These are phyloP conservation scores for Catagonus wagneri DNA, from an alignment of 2,113 vertebrate species.

Conservation along the genomic window DNA sequence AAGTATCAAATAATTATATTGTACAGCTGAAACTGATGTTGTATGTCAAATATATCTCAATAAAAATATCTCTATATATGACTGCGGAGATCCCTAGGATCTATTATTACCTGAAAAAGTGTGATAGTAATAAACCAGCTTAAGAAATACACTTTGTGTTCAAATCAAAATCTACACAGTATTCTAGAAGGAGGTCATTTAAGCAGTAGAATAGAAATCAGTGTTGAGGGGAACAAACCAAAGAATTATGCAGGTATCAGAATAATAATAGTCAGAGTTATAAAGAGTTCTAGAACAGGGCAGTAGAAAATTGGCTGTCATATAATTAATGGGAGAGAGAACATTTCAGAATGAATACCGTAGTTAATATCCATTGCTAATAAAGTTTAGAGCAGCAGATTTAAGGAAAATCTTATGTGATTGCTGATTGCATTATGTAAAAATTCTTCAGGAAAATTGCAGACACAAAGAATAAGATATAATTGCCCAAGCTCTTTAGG, in stretches of 20 bases:
- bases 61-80: neutral
- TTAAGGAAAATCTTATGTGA: neutral
- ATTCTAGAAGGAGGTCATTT: neutral
- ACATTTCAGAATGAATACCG: neutral
- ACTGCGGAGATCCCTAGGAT: neutral
- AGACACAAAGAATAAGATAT: neutral
- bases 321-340: neutral
- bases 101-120: neutral
- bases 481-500: neutral
- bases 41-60: neutral
- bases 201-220: neutral
- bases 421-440: neutral
- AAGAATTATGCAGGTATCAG: neutral
- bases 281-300: neutral
- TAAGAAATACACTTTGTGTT: neutral
- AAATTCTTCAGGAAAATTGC: neutral
- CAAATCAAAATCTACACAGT: neutral
- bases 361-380: constrained; percentile 16
- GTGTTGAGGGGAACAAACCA: neutral
- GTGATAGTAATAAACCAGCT: neutral
- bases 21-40: neutral
- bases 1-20: neutral
- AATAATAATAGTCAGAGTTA: neutral
- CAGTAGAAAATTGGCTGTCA: neutral
- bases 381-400: neutral